These are phyloP conservation scores for Tapera naevia DNA, from an alignment of 2,797 vertebrate species.

Conservation along the genomic window DNA sequence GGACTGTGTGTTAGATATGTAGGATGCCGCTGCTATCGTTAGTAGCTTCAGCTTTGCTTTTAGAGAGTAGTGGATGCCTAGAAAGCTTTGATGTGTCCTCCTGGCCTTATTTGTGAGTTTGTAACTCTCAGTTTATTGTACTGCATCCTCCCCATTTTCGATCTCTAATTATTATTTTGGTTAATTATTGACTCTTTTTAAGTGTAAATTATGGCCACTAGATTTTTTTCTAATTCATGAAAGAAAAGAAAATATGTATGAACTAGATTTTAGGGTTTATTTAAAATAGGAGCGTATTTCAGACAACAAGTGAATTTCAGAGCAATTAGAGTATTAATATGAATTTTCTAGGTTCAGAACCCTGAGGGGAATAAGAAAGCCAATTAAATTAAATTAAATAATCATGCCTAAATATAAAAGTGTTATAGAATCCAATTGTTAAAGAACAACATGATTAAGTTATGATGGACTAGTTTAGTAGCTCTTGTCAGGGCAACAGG, in stretches of 20 bases:
- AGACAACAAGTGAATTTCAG: slow-evolving; percentile 69
- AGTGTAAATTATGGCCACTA: slow-evolving; percentile 68
- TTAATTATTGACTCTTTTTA: slow-evolving; percentile 70
- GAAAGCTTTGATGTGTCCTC: slow-evolving; percentile 61
- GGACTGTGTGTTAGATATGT: neutral
- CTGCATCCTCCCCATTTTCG: neutral
- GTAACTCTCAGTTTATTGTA: neutral
- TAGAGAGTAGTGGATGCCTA: neutral
- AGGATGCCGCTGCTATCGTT: neutral
- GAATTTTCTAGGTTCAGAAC: slow-evolving; percentile 72
- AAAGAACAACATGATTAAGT: slow-evolving; percentile 70
- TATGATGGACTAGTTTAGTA: slow-evolving; percentile 42
- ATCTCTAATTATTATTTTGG: slow-evolving; percentile 59
- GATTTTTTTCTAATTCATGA: slow-evolving; percentile 33
- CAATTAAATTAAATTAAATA: slow-evolving; percentile 81
- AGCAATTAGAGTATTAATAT: slow-evolving; percentile 78
- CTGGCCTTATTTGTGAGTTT: slow-evolving; percentile 36
- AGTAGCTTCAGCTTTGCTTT: neutral
- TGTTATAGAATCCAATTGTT: slow-evolving; percentile 68
- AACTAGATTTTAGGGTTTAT: slow-evolving; percentile 63
- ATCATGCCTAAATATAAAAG: slow-evolving; percentile 74
- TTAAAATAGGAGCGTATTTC: slow-evolving; percentile 65
- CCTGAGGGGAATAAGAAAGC: slow-evolving; percentile 73
- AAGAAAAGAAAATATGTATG: slow-evolving; percentile 58
- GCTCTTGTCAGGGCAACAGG: slow-evolving; percentile 52